Evolutionary conservation across 2,113 vertebrate genomes (phyloP).

Genomic region (Desmodus rotundus): DNA sequence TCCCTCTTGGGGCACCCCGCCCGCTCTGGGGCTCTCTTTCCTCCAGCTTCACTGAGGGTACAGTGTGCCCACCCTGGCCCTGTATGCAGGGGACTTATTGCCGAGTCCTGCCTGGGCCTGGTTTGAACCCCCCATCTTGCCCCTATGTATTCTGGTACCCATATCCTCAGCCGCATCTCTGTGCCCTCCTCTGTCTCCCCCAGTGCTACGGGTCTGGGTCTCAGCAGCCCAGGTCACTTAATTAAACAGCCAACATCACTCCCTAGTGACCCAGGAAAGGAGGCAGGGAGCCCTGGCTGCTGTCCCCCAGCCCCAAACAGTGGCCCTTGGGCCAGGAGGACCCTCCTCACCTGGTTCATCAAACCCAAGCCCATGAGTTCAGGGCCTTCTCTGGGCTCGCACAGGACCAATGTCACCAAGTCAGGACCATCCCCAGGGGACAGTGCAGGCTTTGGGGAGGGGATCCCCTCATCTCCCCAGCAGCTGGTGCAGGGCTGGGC

Average conservation of each 20-base stretch:
- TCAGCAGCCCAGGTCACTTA: background rate
- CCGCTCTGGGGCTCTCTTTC: background rate
- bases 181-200: background rate
- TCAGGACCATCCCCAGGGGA: background rate
- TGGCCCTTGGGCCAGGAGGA: accelerated
- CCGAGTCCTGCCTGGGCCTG: background rate
- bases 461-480: background rate
- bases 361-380: background rate
- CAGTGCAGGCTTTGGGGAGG: background rate
- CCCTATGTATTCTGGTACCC: accelerated
- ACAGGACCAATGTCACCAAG: background rate
- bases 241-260: too few relatives aligned
- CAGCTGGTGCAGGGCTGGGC: background rate
- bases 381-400: background rate
- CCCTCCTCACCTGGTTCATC: background rate
- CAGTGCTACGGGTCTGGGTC: background rate
- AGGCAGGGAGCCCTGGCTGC: background rate
- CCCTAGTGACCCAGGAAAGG: background rate
- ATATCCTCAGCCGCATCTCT: background rate
- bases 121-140: background rate
- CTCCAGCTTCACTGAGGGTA: background rate
- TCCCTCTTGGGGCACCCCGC: background rate
- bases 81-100: accelerated
- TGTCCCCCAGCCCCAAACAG: background rate
- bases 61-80: background rate